Base-by-base conservation (phyloP, 2,888 invertebrate species). In the Andrena praecox region DNA sequence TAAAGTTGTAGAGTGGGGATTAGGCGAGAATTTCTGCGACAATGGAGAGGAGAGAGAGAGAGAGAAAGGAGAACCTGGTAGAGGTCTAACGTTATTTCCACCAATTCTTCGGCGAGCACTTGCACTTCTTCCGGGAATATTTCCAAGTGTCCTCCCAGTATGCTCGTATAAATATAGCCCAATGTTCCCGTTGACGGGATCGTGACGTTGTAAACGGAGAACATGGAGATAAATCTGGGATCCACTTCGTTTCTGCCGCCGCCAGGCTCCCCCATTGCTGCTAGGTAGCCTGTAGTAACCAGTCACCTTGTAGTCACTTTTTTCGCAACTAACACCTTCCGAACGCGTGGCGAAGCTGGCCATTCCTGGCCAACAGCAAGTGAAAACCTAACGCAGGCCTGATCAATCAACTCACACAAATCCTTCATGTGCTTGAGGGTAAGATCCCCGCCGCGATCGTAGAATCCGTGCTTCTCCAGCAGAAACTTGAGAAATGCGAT, bases 231-330 rank as follows among this genome's bases (percentile, higher is more conserved):
- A 92, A 99, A 99, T 81, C 99, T 95, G 0, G 98, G 97, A 94
- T 99, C 98, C 16, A 98, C 97, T 90, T 97, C 97, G 92, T 98
- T 98, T 86, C 98, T 95, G 0, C 98, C 98, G 16, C 98, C 98
- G 0, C 98, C 98, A 24, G 98, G 97, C 89, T 97, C 96, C 2
- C 97, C 97, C 98, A 98, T 98, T 1, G 97, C 97, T 0, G 97
- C 97, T 73, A 98, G 95, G 92, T 97, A 98, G 35, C 96, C 96
- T 94, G 93, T 16, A 1, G 10, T 50, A 60, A 2, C n/a, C 27
- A 12, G 33, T 68, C 0, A 4, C 20, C 24, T 1, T 33, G 24
- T 10, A 29, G 20, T 24, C 20, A 63, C 10, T 3, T 29, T 27
- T 35, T 12, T 2, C 60, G 4, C 6, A 31, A 16, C 24, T 20